Percentiles rank a stretch among this genome's conserved stretches.
These are phyloP conservation scores for Trissolcus basalis DNA, from an alignment of 1,140 invertebrate species.

Conservation along the genomic window DNA sequence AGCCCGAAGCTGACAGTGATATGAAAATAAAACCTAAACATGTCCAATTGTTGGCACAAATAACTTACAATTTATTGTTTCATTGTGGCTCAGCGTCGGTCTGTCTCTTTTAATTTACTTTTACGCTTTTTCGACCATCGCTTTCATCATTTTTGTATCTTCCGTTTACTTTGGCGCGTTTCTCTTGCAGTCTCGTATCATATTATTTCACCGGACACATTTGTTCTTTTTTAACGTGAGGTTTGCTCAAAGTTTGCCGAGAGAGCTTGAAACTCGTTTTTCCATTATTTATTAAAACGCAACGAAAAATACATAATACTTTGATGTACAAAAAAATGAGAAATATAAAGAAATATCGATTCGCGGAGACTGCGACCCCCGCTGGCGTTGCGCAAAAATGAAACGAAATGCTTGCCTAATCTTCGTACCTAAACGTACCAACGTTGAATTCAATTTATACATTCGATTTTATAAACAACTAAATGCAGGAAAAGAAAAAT, in stretches of 20 bases:
- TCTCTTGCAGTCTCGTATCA: slow-evolving; percentile 11
- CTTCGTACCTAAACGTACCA: not conserved
- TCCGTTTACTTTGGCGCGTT: slow-evolving; percentile 28
- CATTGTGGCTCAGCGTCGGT: slow-evolving; percentile 12
- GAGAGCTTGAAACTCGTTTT: slow-evolving; percentile 1
- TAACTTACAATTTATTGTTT: slow-evolving; percentile 36
- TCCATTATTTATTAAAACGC: slow-evolving; percentile 13
- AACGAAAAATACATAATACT: slow-evolving; percentile 10
- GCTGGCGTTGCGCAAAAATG: not conserved
- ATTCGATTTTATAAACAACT: not conserved
- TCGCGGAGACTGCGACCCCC: not conserved
- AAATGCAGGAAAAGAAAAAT: slow-evolving; percentile 2
- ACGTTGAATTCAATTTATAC: too few relatives aligned
- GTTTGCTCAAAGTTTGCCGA: slow-evolving; percentile 1
- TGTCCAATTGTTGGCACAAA: slow-evolving; percentile 22
- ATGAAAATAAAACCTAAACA: not conserved
- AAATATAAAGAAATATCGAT: slow-evolving; percentile 8
- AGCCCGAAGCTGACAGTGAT: not conserved
- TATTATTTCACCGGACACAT: slow-evolving; percentile 18
- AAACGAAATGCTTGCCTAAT: not conserved
- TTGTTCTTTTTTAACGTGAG: slow-evolving; percentile 14
- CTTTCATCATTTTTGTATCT: slow-evolving; percentile 17
- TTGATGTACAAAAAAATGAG: not conserved
- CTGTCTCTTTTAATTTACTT: slow-evolving; percentile 43
- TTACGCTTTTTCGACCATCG: slow-evolving; percentile 20